Conservation (phyloP, 2,113 vertebrate genomes). For the Anthoscopus minutus region DNA sequence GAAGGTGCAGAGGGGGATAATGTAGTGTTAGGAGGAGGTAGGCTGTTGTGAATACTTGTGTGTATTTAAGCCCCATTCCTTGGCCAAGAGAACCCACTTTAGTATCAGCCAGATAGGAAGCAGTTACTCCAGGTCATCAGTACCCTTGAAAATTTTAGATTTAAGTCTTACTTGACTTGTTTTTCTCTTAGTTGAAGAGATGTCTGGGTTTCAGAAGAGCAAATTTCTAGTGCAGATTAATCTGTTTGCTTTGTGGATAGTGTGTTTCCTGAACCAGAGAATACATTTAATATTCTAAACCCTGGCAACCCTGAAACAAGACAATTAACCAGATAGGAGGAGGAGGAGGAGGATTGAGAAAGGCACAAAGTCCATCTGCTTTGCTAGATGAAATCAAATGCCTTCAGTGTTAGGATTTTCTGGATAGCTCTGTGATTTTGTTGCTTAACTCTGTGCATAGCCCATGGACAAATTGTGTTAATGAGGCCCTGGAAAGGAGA, state of each 20-base stretch:
- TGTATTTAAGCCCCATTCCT: background rate
- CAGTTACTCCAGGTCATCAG: background rate
- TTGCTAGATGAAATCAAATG: background rate
- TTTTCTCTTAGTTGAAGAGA: background rate
- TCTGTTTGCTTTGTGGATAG: background rate
- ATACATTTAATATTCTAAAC: background rate
- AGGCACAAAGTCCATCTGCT: background rate
- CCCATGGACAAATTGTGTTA: background rate
- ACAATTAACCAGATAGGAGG: background rate
- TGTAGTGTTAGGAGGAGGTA: background rate
- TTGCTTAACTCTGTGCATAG: background rate
- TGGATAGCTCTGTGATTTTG: background rate
- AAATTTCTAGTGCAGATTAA: background rate
- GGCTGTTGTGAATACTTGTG: background rate
- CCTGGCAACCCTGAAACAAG: background rate
- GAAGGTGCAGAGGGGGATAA: background rate
- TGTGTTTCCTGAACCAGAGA: background rate
- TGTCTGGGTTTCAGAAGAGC: background rate
- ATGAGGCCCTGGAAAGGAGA: conserved; percentile 7
- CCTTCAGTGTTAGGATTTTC: background rate
- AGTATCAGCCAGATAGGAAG: background rate
- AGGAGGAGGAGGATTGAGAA: background rate
- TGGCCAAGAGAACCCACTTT: background rate
- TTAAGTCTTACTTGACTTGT: background rate
- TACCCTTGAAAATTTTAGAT: background rate